Percentiles rank a stretch among this genome's conserved stretches.
phyloP scores from a whole-genome alignment of 2,888 invertebrate species.

The Corbicula japonica region DNA sequence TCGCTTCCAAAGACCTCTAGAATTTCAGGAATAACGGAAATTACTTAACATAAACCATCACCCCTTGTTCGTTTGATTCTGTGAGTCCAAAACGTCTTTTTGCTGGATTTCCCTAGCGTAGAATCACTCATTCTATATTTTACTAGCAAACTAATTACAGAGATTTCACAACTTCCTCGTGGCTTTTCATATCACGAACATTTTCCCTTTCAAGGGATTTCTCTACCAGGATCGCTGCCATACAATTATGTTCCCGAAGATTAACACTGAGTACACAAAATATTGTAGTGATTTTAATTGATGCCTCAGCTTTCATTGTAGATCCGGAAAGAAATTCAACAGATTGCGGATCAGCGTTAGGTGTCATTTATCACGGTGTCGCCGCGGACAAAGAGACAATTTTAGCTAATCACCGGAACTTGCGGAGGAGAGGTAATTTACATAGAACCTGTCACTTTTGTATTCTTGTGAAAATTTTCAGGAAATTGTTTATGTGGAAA shows the following conservation, averaged over 20 bases:
- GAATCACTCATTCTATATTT: conserved; percentile 40
- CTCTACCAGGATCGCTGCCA: conserved; percentile 25
- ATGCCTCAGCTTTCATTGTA: conserved; percentile 40
- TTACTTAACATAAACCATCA: conserved; percentile 45
- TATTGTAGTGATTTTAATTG: conserved; percentile 48
- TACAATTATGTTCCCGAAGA: conserved; percentile 43
- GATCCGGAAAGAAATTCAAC: conserved; percentile 35
- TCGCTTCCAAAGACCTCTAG: conserved; percentile 24
- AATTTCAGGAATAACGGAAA: conserved; percentile 52
- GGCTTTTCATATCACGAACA: conserved; percentile 19
- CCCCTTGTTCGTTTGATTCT: conserved; percentile 15
- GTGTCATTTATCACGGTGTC: conserved; percentile 54
- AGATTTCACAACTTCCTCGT: conserved; percentile 34
- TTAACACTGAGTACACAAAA: conserved; percentile 39
- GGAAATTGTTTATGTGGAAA: conserved; percentile 46
- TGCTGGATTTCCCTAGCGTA: conserved; percentile 47
- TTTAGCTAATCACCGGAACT: conserved; percentile 53
- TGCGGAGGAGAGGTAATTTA: conserved; percentile 38
- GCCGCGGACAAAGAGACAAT: conserved; percentile 50
- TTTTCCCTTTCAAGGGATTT: conserved; percentile 31
- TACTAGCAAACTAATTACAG: conserved; percentile 53
- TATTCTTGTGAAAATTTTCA: conserved; percentile 18
- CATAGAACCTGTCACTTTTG: conserved; percentile 37
- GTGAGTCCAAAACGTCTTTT: conserved; percentile 14
- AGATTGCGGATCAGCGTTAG: conserved; percentile 50